These are phyloP conservation scores for Scaptomyza flava DNA, from an alignment of 2,888 invertebrate genomes.

Conservation along the genomic window DNA sequence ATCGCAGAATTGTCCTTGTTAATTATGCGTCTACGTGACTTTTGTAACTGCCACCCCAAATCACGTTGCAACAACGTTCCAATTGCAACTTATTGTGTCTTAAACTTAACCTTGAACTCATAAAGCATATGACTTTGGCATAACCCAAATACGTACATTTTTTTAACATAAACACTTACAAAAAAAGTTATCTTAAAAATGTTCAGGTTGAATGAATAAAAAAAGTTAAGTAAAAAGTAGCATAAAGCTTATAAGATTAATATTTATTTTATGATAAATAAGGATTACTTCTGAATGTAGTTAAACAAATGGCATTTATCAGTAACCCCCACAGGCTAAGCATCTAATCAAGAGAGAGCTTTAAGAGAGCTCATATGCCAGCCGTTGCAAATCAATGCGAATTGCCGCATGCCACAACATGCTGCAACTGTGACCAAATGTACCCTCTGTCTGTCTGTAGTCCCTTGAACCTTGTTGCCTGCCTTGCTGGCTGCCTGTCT, in stretches of 20 bases:
- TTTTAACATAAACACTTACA: no score
- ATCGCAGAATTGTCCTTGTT: constrained; percentile 38
- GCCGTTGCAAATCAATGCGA: constrained; percentile 67
- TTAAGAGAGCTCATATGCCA: constrained; percentile 66
- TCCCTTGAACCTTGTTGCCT: not conserved
- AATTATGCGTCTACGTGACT: constrained; percentile 74
- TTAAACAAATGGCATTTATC: constrained; percentile 67
- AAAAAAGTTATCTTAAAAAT: no score
- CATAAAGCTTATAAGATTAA: no score
- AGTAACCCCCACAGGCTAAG: constrained; percentile 44
- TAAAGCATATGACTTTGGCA: no score
- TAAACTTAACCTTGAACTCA: constrained; percentile 57
- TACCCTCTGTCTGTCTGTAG: not conserved
- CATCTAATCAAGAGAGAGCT: constrained; percentile 64
- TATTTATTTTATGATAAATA: no score
- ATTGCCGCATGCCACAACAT: constrained; percentile 48
- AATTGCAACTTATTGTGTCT: constrained; percentile 29
- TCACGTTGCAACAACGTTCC: constrained; percentile 28
- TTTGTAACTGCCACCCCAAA: constrained; percentile 13
- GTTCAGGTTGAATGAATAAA: no score
- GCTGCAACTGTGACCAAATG: constrained; percentile 63
- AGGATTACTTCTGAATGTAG: not conserved
- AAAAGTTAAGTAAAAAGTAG: no score
- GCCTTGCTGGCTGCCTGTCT: not conserved
- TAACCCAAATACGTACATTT: not conserved